Conservation (phyloP, 35 echinoderm and acorn worm genomes). For the Chiridota heheva region DNA sequence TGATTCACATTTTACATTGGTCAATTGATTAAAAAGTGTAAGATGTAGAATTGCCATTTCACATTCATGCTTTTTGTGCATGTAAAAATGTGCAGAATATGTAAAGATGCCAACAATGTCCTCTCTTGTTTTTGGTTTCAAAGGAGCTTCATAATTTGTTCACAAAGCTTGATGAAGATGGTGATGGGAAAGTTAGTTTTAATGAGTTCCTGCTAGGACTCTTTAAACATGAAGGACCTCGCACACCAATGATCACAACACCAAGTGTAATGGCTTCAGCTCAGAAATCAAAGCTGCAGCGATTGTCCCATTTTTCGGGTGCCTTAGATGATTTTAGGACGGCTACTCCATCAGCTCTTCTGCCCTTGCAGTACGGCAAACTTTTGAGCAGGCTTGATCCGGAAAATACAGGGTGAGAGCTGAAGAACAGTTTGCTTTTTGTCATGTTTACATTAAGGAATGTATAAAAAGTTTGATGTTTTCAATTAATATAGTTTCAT, state of each 20-base stretch:
- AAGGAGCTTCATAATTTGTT: slow-evolving; percentile 87
- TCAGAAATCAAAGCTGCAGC: slow-evolving; percentile 68
- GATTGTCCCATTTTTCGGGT: slow-evolving; percentile 54
- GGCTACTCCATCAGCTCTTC: slow-evolving; percentile 70
- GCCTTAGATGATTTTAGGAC: slow-evolving; percentile 82
- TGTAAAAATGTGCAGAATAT: too few species aligned
- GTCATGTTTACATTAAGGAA: background rate
- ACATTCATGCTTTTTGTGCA: too few species aligned
- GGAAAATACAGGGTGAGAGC: slow-evolving; percentile 79
- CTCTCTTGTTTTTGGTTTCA: slow-evolving; percentile 20
- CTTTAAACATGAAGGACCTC: slow-evolving; percentile 67
- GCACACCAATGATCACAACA: slow-evolving; percentile 47
- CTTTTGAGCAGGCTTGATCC: slow-evolving; percentile 74
- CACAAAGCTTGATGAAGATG: slow-evolving; percentile 83
- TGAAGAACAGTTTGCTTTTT: background rate
- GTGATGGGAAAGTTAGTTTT: slow-evolving; percentile 81
- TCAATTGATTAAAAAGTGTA: too few species aligned
- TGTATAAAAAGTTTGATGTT: background rate
- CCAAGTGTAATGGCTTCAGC: slow-evolving; percentile 44
- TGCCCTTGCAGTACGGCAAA: slow-evolving; percentile 17
- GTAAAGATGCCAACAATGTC: too few species aligned
- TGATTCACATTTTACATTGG: too few species aligned
- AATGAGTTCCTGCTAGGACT: slow-evolving; percentile 91
- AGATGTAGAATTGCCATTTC: too few species aligned
- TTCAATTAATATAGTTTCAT: too few species aligned